Conservation (phyloP, 2,797 vertebrate genomes). For the Gallinago solitaria region DNA sequence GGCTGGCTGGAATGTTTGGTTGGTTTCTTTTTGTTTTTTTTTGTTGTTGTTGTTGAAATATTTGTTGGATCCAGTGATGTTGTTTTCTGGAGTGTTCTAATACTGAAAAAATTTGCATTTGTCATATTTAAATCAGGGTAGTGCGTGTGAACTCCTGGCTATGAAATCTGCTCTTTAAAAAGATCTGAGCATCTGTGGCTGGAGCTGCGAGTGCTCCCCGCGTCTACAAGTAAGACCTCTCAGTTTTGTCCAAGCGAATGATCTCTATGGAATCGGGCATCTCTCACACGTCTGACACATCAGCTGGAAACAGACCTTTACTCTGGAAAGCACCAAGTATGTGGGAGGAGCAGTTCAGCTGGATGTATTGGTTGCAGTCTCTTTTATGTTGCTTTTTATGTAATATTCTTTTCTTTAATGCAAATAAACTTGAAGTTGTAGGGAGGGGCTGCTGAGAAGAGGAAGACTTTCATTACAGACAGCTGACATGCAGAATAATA, state of each 20-base stretch:
- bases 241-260: background rate
- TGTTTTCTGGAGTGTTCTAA: background rate
- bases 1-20: background rate
- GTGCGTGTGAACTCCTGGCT: background rate
- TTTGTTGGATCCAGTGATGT: background rate
- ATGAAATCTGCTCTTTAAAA: background rate
- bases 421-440: constrained; percentile 24
- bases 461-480: constrained; percentile 39
- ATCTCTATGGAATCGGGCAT: background rate
- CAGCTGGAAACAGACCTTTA: background rate
- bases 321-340: background rate
- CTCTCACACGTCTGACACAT: background rate
- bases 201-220: background rate
- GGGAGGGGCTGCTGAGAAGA: constrained; percentile 23
- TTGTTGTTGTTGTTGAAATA: background rate
- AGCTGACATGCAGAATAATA: constrained; percentile 30
- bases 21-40: background rate
- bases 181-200: background rate
- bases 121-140: background rate
- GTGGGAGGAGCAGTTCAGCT: constrained; percentile 22
- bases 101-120: background rate
- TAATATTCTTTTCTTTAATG: background rate
- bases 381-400: constrained; percentile 39
- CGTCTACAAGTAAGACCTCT: background rate
- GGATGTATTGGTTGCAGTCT: background rate